Evolutionary conservation across 1,140 invertebrate genomes (phyloP).

Genomic region (Ceratina calcarata): DNA sequence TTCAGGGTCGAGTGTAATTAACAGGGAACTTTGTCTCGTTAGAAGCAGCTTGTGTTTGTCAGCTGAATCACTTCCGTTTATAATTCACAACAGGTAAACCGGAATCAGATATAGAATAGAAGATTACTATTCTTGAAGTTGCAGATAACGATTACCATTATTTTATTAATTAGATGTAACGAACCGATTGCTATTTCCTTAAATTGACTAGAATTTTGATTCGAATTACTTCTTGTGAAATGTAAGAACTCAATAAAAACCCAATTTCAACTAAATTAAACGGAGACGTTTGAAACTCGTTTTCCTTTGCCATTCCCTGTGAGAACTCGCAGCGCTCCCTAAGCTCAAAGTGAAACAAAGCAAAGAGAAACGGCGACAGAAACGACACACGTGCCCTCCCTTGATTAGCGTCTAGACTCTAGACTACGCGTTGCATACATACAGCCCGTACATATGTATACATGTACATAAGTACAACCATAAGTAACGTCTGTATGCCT

Average conservation of each 20-base stretch:
- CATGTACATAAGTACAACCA: background rate
- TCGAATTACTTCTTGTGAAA: no score
- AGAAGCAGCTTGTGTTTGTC: background rate
- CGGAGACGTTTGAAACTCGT: background rate
- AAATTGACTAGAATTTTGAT: no score
- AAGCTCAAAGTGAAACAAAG: conserved; percentile 17
- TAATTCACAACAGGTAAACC: background rate
- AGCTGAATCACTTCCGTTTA: background rate
- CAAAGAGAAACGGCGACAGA: conserved; percentile 27
- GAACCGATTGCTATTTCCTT: no score
- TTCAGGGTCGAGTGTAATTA: conserved; percentile 40
- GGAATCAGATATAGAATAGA: background rate
- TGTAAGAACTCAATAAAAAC: no score
- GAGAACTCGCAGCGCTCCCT: background rate
- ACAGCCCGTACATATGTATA: background rate
- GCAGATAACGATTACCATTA: no score
- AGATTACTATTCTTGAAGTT: background rate
- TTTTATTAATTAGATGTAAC: no score
- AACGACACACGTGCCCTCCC: conserved; percentile 30
- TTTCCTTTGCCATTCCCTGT: background rate
- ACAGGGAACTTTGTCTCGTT: conserved; percentile 11
- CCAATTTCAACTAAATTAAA: background rate
- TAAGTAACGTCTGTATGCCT: no score
- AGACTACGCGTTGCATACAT: background rate
- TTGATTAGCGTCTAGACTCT: conserved; percentile 60